Base-by-base conservation (phyloP, 2,888 invertebrate species). In the Pediacus dermestoides region DNA sequence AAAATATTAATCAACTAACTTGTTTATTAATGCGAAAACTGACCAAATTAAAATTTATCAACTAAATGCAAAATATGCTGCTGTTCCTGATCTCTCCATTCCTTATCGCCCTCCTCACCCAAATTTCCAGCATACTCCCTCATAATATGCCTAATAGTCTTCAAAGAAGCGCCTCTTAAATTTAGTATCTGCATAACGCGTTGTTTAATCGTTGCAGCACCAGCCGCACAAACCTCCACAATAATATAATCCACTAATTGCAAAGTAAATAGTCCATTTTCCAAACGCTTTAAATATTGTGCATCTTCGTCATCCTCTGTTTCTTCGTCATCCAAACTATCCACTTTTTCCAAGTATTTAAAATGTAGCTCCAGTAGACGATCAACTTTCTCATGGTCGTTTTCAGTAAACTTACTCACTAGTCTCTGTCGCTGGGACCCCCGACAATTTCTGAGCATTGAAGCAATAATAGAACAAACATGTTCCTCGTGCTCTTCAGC, bases 351-450 rank as follows among this genome's bases (percentile, higher is more conserved):
- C 66, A 92, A 77, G 70, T 96, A 99, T 66, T 96, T 95, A 63
- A 97, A 91, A 71, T 99, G 96, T 45, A 99, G 72, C 68, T 99
- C 99, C 64, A 99, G 74, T 26, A 99, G 74, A 44, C 99, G 74
- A 68, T 99, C 99, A 0, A 99, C 92, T 73, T 99, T 99, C 68
- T 97, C 97, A 58, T 92, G 88, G 67, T 99, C 97, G 62, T 95
- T 95, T 71, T 99, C 99, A 0, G 87, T 87, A 66, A 99, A 99
- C 74, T 99, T 99, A 52, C 87, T 85, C 9, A 99, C 71, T 35
- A 99, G 72, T 41, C 99, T 74, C 63, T 93, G 90, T 16, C 94
- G 74, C 58, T 96, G 95, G 3, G 87, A 80, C 1, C 92, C 92
- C 89, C 92, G 82, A 63, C 95, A 94, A 66, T 95, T 94, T 44